These are phyloP conservation scores for Suillia variegata DNA, from an alignment of 2,888 invertebrate genomes.

Conservation along the genomic window DNA sequence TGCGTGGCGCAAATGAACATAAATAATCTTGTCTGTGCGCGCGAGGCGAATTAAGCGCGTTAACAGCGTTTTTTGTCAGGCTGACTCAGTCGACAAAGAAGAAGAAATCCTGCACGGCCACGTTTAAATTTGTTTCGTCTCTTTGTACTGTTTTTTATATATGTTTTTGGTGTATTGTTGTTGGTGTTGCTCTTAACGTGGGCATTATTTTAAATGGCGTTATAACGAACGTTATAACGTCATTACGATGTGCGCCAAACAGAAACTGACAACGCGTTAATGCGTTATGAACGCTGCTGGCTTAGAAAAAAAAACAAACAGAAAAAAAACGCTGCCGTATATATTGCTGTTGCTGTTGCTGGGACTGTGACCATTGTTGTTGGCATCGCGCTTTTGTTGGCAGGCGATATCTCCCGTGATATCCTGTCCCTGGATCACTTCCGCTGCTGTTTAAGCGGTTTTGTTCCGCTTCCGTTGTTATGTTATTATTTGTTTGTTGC, in stretches of 20 bases:
- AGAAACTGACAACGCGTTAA: neutral
- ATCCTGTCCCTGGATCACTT: conserved; percentile 19
- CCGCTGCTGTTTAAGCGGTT: neutral
- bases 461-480: neutral
- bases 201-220: conserved; percentile 26
- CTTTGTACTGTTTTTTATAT: too few relatives aligned
- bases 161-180: neutral
- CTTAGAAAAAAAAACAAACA: too few relatives aligned
- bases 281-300: neutral
- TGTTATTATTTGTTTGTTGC: neutral
- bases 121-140: too few relatives aligned
- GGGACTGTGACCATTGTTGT: neutral
- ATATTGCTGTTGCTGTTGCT: conserved; percentile 14
- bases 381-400: neutral
- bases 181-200: neutral
- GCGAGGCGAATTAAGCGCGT: neutral
- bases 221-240: conserved; percentile 14
- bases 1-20: too few relatives aligned
- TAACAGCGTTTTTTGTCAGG: neutral
- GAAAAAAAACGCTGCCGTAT: too few relatives aligned
- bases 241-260: neutral
- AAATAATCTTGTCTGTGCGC: neutral
- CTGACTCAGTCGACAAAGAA: too few relatives aligned
- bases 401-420: conserved; percentile 3
- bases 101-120: too few relatives aligned